A percentile compares a stretch with the other conserved stretches of the same genome.
These are phyloP conservation scores for Hestina assimilis DNA, from an alignment of 1,140 invertebrate species.

Conservation along the genomic window DNA sequence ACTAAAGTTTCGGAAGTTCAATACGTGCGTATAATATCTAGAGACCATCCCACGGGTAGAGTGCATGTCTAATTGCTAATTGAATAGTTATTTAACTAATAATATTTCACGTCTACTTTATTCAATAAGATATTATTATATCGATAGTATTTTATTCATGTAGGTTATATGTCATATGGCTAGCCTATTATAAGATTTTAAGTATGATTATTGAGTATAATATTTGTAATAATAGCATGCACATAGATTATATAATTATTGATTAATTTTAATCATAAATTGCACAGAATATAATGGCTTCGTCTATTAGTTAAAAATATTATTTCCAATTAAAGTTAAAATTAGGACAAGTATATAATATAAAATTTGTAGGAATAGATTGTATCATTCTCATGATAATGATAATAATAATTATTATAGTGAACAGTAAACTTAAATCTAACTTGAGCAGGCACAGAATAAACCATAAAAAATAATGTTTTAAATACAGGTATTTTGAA, in stretches of 20 bases:
- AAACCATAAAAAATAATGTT: slow-evolving; percentile 47
- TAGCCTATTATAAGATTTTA: slow-evolving; percentile 36
- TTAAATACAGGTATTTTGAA: slow-evolving; percentile 60
- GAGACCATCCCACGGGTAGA: slow-evolving; percentile 18
- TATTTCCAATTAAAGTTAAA: slow-evolving; percentile 2
- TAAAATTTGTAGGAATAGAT: neutral
- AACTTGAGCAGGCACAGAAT: slow-evolving; percentile 64
- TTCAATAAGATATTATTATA: slow-evolving; percentile 28
- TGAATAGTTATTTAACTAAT: slow-evolving; percentile 21
- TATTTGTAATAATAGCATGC: slow-evolving; percentile 40
- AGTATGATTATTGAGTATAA: slow-evolving; percentile 35
- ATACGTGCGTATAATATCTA: slow-evolving; percentile 31
- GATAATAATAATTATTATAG: slow-evolving; percentile 13
- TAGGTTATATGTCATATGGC: slow-evolving; percentile 32
- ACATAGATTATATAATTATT: slow-evolving; percentile 30
- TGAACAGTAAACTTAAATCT: slow-evolving; percentile 47
- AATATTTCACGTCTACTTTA: slow-evolving; percentile 31
- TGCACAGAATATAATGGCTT: slow-evolving; percentile 18
- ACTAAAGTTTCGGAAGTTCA: slow-evolving; percentile 9
- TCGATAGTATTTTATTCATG: slow-evolving; percentile 30
- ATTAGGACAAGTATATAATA: too few species aligned
- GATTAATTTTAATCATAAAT: slow-evolving; percentile 19
- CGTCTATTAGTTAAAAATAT: slow-evolving; percentile 11
- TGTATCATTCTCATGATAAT: slow-evolving; percentile 10
- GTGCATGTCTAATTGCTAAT: slow-evolving; percentile 33